Conservation (phyloP, 1,140 invertebrate genomes). For the Sesamia nonagrioides region DNA sequence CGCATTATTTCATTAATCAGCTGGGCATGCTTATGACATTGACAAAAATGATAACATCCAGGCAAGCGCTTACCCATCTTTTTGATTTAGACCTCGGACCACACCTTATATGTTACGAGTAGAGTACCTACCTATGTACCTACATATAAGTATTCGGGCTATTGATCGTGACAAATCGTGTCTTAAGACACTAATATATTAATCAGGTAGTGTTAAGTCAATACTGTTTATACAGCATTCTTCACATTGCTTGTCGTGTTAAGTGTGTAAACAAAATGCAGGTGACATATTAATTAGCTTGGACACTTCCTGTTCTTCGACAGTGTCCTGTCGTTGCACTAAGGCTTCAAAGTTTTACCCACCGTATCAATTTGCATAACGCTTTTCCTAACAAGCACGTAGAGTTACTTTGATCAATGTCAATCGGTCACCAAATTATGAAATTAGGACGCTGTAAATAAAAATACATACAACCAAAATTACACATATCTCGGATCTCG, state of each 20-base stretch:
- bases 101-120: not conserved
- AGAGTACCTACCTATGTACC: not conserved
- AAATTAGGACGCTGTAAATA: too few species aligned
- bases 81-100: too few species aligned
- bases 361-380: too few species aligned
- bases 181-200: not conserved
- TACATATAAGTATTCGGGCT: not conserved
- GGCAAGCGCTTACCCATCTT: too few species aligned
- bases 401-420: too few species aligned
- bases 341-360: not conserved
- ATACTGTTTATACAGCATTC: slow-evolving; percentile 23
- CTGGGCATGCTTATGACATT: too few species aligned
- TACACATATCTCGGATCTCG: too few species aligned
- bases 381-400: too few species aligned
- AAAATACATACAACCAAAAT: too few species aligned
- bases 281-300: not conserved
- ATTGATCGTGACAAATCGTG: not conserved
- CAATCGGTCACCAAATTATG: too few species aligned
- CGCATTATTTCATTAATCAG: too few species aligned
- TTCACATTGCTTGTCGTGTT: slow-evolving; percentile 14
- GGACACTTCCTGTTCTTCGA: not conserved
- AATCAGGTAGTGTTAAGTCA: not conserved
- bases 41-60: not conserved
- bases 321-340: not conserved
- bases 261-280: slow-evolving; percentile 27